A percentile compares a stretch with the other conserved stretches of the same genome.
Evolutionary conservation across 1,140 invertebrate genomes (phyloP).

Genomic region (Lysiphlebus fabarum): DNA sequence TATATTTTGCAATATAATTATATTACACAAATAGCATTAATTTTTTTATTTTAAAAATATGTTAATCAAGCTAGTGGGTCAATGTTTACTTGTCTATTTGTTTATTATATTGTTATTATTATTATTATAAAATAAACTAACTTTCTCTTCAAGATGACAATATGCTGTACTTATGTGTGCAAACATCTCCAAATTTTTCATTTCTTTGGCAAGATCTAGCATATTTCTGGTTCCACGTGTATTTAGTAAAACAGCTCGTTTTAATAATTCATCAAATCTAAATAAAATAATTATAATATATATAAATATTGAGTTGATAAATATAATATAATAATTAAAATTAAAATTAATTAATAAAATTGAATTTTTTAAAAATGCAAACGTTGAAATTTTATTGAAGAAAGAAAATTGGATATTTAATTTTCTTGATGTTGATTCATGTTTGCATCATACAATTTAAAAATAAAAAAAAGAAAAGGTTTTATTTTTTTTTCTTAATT

Average conservation of each 20-base stretch:
- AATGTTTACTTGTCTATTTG: slow-evolving; percentile 4
- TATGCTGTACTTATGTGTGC: slow-evolving; percentile 65
- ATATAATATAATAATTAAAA: neutral
- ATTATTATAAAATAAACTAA: slow-evolving; percentile 26
- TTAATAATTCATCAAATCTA: slow-evolving; percentile 72
- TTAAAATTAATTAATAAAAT: neutral
- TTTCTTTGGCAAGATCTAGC: slow-evolving; percentile 70
- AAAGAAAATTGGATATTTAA: too few relatives aligned
- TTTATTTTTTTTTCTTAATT: too few relatives aligned
- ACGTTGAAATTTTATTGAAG: too few relatives aligned
- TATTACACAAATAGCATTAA: too few relatives aligned
- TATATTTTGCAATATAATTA: slow-evolving; percentile 5
- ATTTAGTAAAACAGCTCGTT: slow-evolving; percentile 71
- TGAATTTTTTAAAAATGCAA: neutral
- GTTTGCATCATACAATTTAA: too few relatives aligned
- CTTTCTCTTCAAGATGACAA: slow-evolving; percentile 60
- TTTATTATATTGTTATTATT: neutral
- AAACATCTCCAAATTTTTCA: slow-evolving; percentile 66
- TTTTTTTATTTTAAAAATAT: too few relatives aligned
- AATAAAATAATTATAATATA: too few relatives aligned
- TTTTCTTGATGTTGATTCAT: neutral
- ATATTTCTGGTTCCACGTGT: slow-evolving; percentile 72
- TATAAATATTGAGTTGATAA: too few relatives aligned
- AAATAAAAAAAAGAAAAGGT: too few relatives aligned
- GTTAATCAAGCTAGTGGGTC: neutral